Evolutionary conservation across 1,140 invertebrate genomes (phyloP).

Genomic region (Sinella curviseta): DNA sequence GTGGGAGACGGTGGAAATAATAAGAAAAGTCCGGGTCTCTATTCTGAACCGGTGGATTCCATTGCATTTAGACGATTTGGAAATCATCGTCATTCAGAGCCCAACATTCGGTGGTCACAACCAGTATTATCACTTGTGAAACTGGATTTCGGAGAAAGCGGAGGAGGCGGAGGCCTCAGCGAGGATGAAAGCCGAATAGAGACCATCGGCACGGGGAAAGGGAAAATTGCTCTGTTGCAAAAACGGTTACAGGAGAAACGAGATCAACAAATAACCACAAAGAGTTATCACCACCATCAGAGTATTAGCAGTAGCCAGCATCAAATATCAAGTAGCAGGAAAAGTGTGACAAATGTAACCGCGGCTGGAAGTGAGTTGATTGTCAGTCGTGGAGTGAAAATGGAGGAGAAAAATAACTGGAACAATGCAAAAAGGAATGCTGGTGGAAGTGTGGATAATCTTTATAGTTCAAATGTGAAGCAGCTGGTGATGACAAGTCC

Average conservation of each 20-base stretch:
- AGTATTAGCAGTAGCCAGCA: not conserved
- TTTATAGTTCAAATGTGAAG: conserved; percentile 36
- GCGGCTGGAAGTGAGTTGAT: not conserved
- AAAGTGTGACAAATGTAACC: conserved; percentile 7
- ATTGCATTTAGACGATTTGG: conserved; percentile 43
- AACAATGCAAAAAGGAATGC: not conserved
- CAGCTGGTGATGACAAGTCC: not conserved
- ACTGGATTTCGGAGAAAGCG: conserved; percentile 27
- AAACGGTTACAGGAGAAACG: conserved; percentile 8
- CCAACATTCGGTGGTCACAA: conserved; percentile 48
- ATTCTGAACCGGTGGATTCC: conserved; percentile 49
- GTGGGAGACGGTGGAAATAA: not conserved
- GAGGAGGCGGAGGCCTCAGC: conserved; percentile 24
- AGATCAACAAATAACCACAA: conserved; percentile 12
- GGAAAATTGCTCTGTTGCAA: conserved; percentile 13
- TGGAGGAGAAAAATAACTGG: not conserved
- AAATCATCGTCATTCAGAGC: conserved; percentile 46
- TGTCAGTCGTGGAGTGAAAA: not conserved
- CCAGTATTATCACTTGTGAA: conserved; percentile 41
- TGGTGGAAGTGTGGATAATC: conserved; percentile 44
- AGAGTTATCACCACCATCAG: conserved; percentile 1
- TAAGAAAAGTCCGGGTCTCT: conserved; percentile 28
- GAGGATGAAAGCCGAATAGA: conserved; percentile 24
- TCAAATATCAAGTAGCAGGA: not conserved
- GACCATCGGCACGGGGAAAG: not conserved